Percentiles rank a stretch among this genome's conserved stretches.
These are phyloP conservation scores for Thalassophryne amazonica DNA, from an alignment of 2,797 vertebrate genomes.

Conservation along the genomic window DNA sequence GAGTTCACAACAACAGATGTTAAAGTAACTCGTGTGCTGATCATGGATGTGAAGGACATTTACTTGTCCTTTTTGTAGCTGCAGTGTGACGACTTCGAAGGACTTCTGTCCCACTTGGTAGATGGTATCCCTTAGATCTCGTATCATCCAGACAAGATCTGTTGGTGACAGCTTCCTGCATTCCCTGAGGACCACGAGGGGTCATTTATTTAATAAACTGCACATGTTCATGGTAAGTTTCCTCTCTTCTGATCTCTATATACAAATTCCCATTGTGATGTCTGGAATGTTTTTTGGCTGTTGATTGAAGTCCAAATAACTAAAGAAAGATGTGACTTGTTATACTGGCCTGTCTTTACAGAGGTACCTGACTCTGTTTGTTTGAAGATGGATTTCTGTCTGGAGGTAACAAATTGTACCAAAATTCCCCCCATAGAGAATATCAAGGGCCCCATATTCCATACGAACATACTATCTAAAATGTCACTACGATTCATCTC, in stretches of 20 bases:
- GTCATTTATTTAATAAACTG: conserved; percentile 17
- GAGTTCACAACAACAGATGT: conserved; percentile 26
- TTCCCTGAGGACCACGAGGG: background rate
- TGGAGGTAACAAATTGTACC: background rate
- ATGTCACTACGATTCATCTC: background rate
- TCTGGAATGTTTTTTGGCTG: background rate
- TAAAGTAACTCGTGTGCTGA: conserved; percentile 20
- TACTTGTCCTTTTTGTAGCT: conserved; percentile 30
- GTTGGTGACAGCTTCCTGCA: background rate
- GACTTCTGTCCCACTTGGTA: conserved; percentile 8
- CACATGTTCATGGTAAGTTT: conserved; percentile 5
- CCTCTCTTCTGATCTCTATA: background rate
- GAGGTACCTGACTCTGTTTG: background rate
- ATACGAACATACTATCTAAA: background rate
- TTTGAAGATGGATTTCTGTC: background rate
- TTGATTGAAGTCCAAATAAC: background rate
- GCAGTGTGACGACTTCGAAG: conserved; percentile 21
- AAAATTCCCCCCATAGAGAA: background rate
- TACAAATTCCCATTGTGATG: background rate
- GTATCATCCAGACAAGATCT: conserved; percentile 12
- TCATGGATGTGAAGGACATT: conserved; percentile 23
- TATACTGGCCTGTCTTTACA: background rate
- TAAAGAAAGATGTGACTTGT: background rate
- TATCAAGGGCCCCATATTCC: background rate
- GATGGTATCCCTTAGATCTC: conserved; percentile 30